Evolutionary conservation across 2,888 invertebrate genomes (phyloP), one percentile per base, ranked within the genome.

Genomic region (Anthophora plumipes): DNA sequence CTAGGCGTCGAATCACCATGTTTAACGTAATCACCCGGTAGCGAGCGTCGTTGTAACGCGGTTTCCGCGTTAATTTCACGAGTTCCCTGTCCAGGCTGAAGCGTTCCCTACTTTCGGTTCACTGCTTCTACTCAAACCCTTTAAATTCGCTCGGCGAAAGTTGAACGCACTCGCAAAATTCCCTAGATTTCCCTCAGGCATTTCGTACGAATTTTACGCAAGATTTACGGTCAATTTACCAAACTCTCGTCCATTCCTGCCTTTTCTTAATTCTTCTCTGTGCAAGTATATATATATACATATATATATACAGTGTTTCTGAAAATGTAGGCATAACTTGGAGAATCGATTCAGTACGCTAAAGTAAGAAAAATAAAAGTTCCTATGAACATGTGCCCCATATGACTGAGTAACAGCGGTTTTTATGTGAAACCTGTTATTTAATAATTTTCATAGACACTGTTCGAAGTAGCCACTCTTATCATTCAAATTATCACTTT

Each of bases 1-100:
- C 8, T 4, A 14, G 46, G 25, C 55, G 46, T 52, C 46, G 55
- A 77, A 77, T 70, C 48, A 55, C 61, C 66, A n/a, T 61, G 79
- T 78, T 80, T 67, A 78, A 77, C 78, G 37, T 71, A 67, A 78
- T 71, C 79, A 50, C 64, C 54, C 48, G 25, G 41, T 25, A 57
- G 25, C 37, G 43, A 9, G 59, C 14, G 31, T 17, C 79, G 54
- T 71, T 63, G 78, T 78, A 61, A 77, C 55, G 55, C 55, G 79
- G 67, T 66, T 67, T 61, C 71, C 37, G 17, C 71, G 71, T 77
- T 71, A 71, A 80, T 80, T 71, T 57, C 78, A 71, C 61, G 78
- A 77, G 50, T 64, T 55, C 43, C 55, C 25, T 43, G 64, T n/a
- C 14, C 43, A 37, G 4, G 14, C 72, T 50, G 48, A 64, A 39